phyloP scores from a whole-genome alignment of 1,140 invertebrate species.

The Pentalonia nigronervosa region DNA sequence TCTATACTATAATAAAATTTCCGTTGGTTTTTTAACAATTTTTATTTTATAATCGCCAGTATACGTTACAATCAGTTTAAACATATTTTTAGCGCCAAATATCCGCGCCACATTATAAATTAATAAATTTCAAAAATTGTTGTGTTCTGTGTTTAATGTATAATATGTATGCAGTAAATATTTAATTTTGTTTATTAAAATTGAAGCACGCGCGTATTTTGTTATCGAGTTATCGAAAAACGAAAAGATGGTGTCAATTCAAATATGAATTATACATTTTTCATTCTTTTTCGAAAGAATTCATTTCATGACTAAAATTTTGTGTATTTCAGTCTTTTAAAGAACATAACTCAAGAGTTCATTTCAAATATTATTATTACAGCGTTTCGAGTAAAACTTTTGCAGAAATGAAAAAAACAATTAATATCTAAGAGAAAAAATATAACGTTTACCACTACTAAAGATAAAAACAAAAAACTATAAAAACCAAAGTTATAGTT shows the following conservation, averaged over 20 bases:
- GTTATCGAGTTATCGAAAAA: background rate
- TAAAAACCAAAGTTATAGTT: background rate
- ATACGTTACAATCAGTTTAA: background rate
- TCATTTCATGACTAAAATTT: background rate
- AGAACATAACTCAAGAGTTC: background rate
- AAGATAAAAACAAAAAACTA: background rate
- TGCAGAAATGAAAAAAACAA: background rate
- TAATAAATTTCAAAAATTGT: background rate
- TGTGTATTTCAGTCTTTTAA: background rate
- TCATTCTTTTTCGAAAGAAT: background rate
- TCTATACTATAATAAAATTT: background rate
- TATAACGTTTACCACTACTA: background rate
- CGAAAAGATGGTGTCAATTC: background rate
- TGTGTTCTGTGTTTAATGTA: background rate
- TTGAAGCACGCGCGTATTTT: background rate
- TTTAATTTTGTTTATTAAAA: constrained; percentile 38
- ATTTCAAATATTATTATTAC: background rate
- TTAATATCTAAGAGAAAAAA: background rate
- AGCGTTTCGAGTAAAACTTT: background rate
- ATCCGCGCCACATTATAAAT: background rate
- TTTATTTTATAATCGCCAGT: background rate
- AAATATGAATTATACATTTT: constrained; percentile 7
- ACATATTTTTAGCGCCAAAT: background rate
- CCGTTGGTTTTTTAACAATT: background rate
- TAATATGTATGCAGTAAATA: background rate